These are phyloP conservation scores for Oscheius myriophilus DNA, from an alignment of 2,888 invertebrate genomes.

Conservation along the genomic window DNA sequence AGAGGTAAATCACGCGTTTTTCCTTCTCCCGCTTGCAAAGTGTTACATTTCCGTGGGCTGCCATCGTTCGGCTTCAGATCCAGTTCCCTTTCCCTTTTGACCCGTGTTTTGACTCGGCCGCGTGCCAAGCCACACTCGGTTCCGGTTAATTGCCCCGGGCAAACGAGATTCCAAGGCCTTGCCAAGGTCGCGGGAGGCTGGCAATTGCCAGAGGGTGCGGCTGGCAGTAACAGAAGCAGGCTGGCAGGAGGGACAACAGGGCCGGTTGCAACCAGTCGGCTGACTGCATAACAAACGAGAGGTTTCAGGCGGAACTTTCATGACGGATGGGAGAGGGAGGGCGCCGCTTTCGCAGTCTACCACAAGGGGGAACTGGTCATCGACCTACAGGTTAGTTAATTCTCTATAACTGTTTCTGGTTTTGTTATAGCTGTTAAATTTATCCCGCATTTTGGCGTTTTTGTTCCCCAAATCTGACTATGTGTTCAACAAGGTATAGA, in stretches of 20 bases:
- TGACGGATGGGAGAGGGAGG: constrained; percentile 71
- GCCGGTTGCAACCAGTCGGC: background rate
- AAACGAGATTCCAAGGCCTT: background rate
- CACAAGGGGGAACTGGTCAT: constrained; percentile 72
- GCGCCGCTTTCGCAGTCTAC: constrained; percentile 72
- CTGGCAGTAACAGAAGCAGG: no score
- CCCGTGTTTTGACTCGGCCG: constrained; percentile 3
- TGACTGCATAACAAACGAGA: background rate
- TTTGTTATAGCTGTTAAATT: no score
- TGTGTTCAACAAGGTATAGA: no score
- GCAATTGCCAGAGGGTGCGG: no score
- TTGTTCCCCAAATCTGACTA: no score
- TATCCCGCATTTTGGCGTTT: no score
- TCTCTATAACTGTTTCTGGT: no score
- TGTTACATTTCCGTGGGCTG: constrained; percentile 2
- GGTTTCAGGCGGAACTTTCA: constrained; percentile 67
- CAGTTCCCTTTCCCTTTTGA: constrained; percentile 12
- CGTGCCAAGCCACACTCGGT: constrained; percentile 1
- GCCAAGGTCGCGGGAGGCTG: no score
- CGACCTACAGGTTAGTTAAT: constrained; percentile 64
- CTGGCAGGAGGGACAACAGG: no score
- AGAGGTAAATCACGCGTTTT: background rate
- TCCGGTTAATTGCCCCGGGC: constrained; percentile 15
- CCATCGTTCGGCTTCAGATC: background rate
- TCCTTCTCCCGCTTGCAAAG: background rate